Evolutionary conservation across 35 echinoderm and acorn worm genomes (phyloP), one percentile per base, ranked within the genome.

Genomic region (Chiridota heheva): DNA sequence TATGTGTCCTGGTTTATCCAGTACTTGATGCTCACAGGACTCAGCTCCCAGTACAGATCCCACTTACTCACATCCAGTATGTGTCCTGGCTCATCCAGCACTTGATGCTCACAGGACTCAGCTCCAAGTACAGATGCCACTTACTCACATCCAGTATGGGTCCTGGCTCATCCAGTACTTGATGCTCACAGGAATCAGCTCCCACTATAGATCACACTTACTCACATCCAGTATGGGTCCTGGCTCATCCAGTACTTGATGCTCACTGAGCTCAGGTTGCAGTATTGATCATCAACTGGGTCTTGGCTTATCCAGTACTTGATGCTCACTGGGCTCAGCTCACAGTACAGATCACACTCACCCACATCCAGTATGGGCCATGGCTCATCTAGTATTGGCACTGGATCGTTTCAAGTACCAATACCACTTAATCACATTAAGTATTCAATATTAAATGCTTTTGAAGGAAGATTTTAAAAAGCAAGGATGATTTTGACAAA

Each of bases 21-120:
- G 51, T 36, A 27, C 75, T 17, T 40, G 6, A 20, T 38, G 32
- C 18, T 38, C 51, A 39, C 62, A 37, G 95, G 89, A 17, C 89
- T 98, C 0, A 98, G 95, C 63, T 74, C 89, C 16, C 84, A 91
- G 72, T 91, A 98, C 69, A 69, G 80, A 28, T 98, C 95, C 1
- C 95, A 98, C 47, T 61, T 98, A 6, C 89, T 98, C 20, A 98
- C 89, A 2, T 77, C 87, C 33, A 89, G 57, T 25, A 61, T 95
- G 63, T 85, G 80, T 13, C 33, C n/a, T n/a, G n/a, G n/a, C n/a
- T n/a, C 62, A 55, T n/a, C n/a, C n/a, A 78, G 51, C 25, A 27
- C 75, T 17, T 40, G 6, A 20, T 38, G 32, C 18, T 38, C 51
- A 39, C 62, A 37, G 89, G 89, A 17, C 89, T 98, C 0, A 98